A percentile compares a stretch with the other conserved stretches of the same genome.
Conservation (phyloP, 92 coral and sea anemone species). For the Palythoa grandiflora region DNA sequence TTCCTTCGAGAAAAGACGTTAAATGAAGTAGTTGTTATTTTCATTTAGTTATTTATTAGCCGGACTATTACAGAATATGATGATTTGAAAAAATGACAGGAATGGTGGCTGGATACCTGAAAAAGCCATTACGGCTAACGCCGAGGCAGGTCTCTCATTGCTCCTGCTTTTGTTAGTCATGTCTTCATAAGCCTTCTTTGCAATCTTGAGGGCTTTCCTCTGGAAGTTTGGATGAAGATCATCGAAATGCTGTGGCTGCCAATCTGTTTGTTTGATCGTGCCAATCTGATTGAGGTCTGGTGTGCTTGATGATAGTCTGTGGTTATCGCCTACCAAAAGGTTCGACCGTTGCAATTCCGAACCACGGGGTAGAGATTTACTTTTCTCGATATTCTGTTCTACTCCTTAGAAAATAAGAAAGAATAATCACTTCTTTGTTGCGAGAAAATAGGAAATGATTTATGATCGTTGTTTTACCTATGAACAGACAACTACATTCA, state of each 20-base stretch:
- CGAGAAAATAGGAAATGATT: too few species aligned
- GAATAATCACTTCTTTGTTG: neutral
- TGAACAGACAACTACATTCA: too few species aligned
- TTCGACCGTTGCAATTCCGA: too few species aligned
- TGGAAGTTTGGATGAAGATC: slow-evolving; percentile 29
- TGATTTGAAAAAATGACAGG: too few species aligned
- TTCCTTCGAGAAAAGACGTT: too few species aligned
- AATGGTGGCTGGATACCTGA: too few species aligned
- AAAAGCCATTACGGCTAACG: too few species aligned
- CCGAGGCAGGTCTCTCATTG: neutral
- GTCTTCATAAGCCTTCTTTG: neutral
- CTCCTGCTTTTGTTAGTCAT: neutral
- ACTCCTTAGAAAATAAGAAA: neutral
- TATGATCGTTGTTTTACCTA: too few species aligned
- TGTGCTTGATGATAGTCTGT: neutral
- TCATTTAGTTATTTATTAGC: too few species aligned
- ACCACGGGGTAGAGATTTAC: neutral
- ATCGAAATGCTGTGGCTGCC: slow-evolving; percentile 9
- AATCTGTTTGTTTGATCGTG: neutral
- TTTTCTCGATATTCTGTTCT: neutral
- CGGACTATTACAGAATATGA: too few species aligned
- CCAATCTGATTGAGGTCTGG: slow-evolving; percentile 14
- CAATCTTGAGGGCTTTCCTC: slow-evolving; percentile 10
- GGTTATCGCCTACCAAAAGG: too few species aligned
- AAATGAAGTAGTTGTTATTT: too few species aligned